These are phyloP conservation scores for Saccostrea glomerata DNA, from an alignment of 1,140 invertebrate species.

Conservation along the genomic window DNA sequence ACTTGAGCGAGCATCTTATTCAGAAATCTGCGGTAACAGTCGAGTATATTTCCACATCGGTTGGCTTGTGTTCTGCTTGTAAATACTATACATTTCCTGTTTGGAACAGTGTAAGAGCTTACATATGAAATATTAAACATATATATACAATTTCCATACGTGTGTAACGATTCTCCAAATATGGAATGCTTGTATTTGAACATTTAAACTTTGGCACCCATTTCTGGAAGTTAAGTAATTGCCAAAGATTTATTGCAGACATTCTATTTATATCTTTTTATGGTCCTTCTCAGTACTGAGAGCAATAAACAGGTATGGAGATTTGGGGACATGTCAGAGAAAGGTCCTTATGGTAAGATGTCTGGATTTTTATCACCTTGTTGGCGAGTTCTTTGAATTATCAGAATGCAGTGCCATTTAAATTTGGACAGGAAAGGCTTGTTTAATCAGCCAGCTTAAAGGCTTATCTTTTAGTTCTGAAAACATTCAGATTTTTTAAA, in stretches of 20 bases:
- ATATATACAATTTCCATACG: not conserved
- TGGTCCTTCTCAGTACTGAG: not conserved
- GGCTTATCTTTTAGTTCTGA: not conserved
- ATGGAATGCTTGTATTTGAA: not conserved
- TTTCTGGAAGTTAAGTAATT: not conserved
- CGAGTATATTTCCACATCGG: constrained; percentile 7
- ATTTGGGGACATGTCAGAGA: not conserved
- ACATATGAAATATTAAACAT: not conserved
- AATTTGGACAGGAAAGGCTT: not conserved
- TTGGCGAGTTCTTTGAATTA: constrained; percentile 25
- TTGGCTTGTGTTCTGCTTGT: constrained; percentile 4
- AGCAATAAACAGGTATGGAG: not conserved
- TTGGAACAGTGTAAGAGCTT: not conserved
- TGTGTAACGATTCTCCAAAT: not conserved
- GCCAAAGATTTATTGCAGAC: not conserved
- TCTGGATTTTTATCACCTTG: not conserved
- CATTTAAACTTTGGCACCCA: not conserved
- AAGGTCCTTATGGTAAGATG: not conserved
- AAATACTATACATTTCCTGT: constrained; percentile 23
- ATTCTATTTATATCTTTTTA: constrained; percentile 12
- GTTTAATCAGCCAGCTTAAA: not conserved
- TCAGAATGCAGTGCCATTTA: constrained; percentile 23
- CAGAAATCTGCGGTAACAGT: not conserved
- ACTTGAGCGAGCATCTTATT: constrained; percentile 9
- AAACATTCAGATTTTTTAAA: not conserved